Conservation (phyloP, 2,797 vertebrate species). For the Gallirallus australis region DNA sequence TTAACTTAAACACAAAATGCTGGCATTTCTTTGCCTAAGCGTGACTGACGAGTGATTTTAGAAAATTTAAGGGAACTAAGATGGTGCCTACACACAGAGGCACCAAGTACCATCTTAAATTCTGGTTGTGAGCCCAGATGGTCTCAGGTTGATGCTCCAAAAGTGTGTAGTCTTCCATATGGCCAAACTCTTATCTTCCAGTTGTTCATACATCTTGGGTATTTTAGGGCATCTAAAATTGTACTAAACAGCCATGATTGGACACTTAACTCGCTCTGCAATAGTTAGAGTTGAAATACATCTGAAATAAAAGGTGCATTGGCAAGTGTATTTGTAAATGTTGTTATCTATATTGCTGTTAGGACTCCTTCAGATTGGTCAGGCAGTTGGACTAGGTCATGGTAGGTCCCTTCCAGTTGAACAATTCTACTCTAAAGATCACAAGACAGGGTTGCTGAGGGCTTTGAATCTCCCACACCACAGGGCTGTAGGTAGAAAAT, state of each 20-base stretch:
- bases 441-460: neutral
- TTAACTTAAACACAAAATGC: neutral
- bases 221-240: neutral
- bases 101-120: neutral
- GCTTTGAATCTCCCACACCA: neutral
- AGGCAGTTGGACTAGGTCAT: too few relatives aligned
- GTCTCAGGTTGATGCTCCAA: neutral
- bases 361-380: neutral
- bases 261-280: neutral
- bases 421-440: neutral
- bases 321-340: neutral
- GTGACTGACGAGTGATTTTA: neutral
- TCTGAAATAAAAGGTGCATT: neutral
- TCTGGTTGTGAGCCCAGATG: neutral
- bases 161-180: neutral
- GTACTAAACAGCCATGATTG: neutral
- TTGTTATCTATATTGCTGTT: neutral
- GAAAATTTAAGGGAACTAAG: neutral
- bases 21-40: neutral
- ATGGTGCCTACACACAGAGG: neutral
- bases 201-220: neutral
- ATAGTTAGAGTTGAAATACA: neutral
- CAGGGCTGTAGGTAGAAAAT: neutral
- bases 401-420: too few relatives aligned
- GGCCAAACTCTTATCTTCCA: neutral